Base-by-base conservation (phyloP, 2,113 vertebrate genomes). In the Cyanoderma ruficeps region DNA sequence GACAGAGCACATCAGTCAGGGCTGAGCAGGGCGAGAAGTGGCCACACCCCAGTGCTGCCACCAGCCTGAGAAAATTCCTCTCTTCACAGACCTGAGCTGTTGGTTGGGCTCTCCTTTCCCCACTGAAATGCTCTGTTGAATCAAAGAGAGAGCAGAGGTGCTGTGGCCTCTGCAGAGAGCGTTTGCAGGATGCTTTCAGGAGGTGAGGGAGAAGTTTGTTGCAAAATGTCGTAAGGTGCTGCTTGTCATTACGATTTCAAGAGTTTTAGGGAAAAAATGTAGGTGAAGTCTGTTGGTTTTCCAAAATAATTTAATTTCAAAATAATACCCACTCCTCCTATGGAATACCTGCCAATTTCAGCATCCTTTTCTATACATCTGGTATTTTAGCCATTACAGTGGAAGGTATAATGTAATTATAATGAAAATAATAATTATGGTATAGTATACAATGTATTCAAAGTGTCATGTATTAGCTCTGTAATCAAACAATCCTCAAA, bases 351-450 rank as follows among this genome's bases (percentile, higher is more conserved):
- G 65, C 75, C 47, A 47, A 49, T 94, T 95, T 74, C 72, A 37
- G 49, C n/a, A 64, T 91, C 69, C 57, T 15, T 84, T 95, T 84
- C 90, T 85, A 41, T 86, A 52, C 56, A 56, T 79, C 84, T 94
- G 57, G 25, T 70, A 33, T 88, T 87, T 83, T 53, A 79, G 25
- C 65, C 71, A n/a, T 88, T 91, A 61, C 57, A 94, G 89, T 72
- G 55, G 85, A 61, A 82, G 78, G 55, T 33, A 42, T 1, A 90
- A 75, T 46, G 39, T 44, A 81, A 76, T 74, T 46, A 35, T 44
- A 81, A 76, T 74, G 68, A 84, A 90, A 94, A 87, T 77, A 90
- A 88, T 90, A 94, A 91, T 93, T 90, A 64, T 46, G 79, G 72
- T 46, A 27, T 37, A 52, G 65, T 50, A 28, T 55, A 14, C 49